These are phyloP conservation scores for Orestias chungarensis DNA, from an alignment of 2,797 vertebrate genomes.

Conservation along the genomic window DNA sequence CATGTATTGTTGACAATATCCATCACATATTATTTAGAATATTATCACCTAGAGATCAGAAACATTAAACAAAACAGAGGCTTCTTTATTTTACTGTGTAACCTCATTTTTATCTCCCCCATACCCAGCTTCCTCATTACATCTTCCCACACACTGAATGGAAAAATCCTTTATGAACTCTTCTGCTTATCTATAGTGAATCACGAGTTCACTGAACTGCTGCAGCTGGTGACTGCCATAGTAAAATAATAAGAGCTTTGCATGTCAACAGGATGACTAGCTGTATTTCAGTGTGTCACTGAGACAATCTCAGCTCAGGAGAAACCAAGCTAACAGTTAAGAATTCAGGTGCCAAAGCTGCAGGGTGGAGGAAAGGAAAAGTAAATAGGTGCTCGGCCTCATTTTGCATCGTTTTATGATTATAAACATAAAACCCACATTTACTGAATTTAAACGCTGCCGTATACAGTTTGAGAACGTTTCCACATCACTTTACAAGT, in stretches of 20 bases:
- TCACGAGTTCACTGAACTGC: neutral
- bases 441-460: neutral
- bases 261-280: neutral
- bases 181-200: neutral
- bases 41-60: neutral
- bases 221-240: neutral
- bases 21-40: neutral
- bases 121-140: neutral
- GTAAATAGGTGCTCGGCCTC: neutral
- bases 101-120: neutral
- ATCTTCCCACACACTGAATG: neutral
- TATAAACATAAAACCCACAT: neutral
- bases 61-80: conserved; percentile 3
- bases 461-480: neutral
- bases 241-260: neutral
- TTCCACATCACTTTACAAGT: neutral
- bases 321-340: neutral
- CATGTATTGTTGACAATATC: neutral
- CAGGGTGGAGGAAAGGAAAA: neutral
- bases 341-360: neutral
- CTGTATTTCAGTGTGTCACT: neutral
- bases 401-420: neutral
- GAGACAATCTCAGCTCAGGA: neutral
- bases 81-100: neutral
- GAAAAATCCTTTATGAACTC: conserved; percentile 1